phyloP scores from a whole-genome alignment of 2,797 vertebrate species.

The Phoeniculus purpureus region DNA sequence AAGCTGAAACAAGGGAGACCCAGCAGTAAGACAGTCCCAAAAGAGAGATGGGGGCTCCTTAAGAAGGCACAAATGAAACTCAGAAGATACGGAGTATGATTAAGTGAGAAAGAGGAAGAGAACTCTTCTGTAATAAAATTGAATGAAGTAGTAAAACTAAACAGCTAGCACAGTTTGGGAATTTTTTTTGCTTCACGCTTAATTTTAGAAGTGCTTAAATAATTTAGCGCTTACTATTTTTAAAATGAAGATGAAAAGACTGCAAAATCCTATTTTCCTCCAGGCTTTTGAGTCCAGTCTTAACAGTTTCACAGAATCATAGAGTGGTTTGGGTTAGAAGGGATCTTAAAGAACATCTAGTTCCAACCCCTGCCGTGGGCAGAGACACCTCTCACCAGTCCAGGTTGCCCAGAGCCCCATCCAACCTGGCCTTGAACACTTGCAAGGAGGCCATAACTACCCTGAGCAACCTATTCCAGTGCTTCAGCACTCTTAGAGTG shows the following conservation, averaged over 20 bases:
- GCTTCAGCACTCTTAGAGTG: too few relatives aligned
- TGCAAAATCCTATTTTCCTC: background rate
- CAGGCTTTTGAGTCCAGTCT: background rate
- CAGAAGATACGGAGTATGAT: background rate
- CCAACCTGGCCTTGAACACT: too few relatives aligned
- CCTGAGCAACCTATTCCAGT: too few relatives aligned
- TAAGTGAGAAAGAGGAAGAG: background rate
- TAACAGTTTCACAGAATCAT: background rate
- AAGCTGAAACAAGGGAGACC: constrained; percentile 33
- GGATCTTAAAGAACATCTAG: too few relatives aligned
- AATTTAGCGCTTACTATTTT: background rate
- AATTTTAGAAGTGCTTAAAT: background rate
- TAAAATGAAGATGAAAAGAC: background rate
- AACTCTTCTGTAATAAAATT: background rate
- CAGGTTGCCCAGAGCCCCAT: too few relatives aligned
- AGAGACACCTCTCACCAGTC: too few relatives aligned
- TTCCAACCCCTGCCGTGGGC: too few relatives aligned
- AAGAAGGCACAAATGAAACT: background rate
- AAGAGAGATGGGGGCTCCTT: background rate
- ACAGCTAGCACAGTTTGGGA: background rate
- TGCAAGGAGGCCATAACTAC: too few relatives aligned
- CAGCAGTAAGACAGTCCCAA: constrained; percentile 4
- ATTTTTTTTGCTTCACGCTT: background rate
- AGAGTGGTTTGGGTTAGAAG: too few relatives aligned
- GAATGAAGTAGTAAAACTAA: background rate